Base-by-base conservation (phyloP, 2,113 vertebrate species). In the Phyllopteryx taeniolatus region DNA sequence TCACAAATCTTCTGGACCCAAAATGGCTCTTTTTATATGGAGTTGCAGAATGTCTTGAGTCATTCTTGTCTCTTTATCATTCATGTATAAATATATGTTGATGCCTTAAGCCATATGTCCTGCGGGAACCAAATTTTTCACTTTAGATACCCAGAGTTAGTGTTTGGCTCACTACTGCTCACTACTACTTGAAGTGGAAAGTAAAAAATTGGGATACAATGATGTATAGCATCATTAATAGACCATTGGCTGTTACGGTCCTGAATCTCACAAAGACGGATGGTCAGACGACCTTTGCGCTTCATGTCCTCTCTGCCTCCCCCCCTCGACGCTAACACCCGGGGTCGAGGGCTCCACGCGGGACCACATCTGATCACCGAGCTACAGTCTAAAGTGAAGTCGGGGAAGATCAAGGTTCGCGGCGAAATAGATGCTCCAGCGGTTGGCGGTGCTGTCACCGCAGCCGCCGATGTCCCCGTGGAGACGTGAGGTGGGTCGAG, bases 361-460 rank as follows among this genome's bases (percentile, higher is more conserved):
- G 56, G 78, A 71, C 78, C 20, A 78, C 80, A 76, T 85, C 77
- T 82, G 80, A 89, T 84, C 81, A 82, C 70, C 75, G 78, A 72
- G 79, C 42, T 2, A 43, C 70, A 67, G 74, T 49, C 22, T 63
- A 87, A 76, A 44, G 49, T 67, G 73, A 86, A 88, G 82, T 89
- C 79, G 76, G 70, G 68, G 79, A 71, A 68, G 80, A 85, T 90
- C 84, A 86, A 87, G 79, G 81, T 75, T 78, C 78, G 64, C 9
- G 69, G 75, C 39, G 72, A 85, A 87, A 87, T 85, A 88, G 84
- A 86, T 54, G 81, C 72, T 86, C 79, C 85, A 75, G 63, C 77
- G 70, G 80, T 79, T 6, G 83, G 85, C 73, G 67, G 73, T 44
- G 72, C 82, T 88, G 88, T 87, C 88, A 87, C 87, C 83, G 72